Evolutionary conservation across 2,888 invertebrate genomes (phyloP).

Genomic region (Tolmerus cingulatus): DNA sequence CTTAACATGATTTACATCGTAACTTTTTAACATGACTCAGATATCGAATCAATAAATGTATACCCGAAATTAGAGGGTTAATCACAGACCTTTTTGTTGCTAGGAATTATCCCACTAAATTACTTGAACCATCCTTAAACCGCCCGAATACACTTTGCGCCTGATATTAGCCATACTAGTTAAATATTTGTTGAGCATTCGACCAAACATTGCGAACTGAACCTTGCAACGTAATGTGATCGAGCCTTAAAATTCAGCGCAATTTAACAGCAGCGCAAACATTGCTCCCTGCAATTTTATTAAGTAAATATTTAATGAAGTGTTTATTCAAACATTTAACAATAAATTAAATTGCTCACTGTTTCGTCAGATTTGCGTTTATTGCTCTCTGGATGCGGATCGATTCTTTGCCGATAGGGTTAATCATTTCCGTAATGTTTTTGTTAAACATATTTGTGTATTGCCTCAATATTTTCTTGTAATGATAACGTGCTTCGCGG

Average conservation of each 20-base stretch:
- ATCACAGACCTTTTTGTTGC: not conserved
- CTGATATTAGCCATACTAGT: not conserved
- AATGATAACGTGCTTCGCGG: not conserved
- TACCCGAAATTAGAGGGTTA: not conserved
- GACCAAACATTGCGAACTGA: not conserved
- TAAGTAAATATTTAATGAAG: constrained; percentile 20
- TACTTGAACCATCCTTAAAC: not conserved
- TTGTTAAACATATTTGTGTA: not conserved
- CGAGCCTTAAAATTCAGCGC: not conserved
- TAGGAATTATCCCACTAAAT: not conserved
- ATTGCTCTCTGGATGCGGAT: not conserved
- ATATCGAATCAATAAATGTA: too few relatives aligned
- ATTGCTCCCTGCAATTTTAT: not conserved
- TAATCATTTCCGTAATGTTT: not conserved
- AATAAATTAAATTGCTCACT: constrained; percentile 15
- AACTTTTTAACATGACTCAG: too few relatives aligned
- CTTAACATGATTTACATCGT: too few relatives aligned
- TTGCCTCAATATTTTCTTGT: not conserved
- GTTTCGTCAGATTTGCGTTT: not conserved
- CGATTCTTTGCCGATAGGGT: not conserved
- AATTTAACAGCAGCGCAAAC: not conserved
- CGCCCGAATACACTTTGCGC: not conserved
- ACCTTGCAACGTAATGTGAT: not conserved
- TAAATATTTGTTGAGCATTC: not conserved
- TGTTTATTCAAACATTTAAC: constrained; percentile 5